phyloP scores from a whole-genome alignment of 2,113 vertebrate species.

The Falco punctatus region DNA sequence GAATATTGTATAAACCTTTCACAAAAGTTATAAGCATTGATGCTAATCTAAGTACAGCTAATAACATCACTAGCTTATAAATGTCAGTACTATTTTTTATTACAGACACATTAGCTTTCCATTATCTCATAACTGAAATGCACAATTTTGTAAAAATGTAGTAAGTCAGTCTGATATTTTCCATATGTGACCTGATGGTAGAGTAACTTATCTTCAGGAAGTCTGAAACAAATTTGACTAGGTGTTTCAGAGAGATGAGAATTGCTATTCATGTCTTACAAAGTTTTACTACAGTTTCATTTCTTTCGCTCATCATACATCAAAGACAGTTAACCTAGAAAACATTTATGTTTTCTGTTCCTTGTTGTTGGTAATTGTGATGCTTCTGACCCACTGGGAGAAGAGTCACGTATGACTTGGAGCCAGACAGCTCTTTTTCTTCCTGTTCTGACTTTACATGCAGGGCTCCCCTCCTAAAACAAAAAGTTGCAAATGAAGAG shows the following conservation, averaged over 20 bases:
- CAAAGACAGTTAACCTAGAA: background rate
- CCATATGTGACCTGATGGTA: slow-evolving; percentile 28
- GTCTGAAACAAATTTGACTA: slow-evolving; percentile 15
- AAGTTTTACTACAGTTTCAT: background rate
- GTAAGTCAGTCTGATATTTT: slow-evolving; percentile 18
- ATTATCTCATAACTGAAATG: background rate
- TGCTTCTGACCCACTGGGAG: background rate
- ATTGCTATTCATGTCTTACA: background rate
- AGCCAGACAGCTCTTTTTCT: background rate
- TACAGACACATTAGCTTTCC: background rate
- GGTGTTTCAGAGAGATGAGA: slow-evolving; percentile 4
- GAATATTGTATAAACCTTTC: background rate
- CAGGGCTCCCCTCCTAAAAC: background rate
- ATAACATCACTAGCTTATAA: background rate
- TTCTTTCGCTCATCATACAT: background rate
- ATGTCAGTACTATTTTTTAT: background rate
- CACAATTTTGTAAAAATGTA: background rate
- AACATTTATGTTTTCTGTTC: background rate
- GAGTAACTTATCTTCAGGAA: background rate
- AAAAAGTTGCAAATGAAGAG: background rate
- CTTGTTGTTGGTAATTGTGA: background rate
- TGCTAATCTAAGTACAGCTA: background rate
- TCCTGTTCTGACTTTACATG: background rate
- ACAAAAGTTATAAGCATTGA: background rate
- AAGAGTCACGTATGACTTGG: background rate